Percentiles rank a stretch among this genome's conserved stretches.
Conservation (phyloP, 2,113 vertebrate species). For the Panthera uncia region DNA sequence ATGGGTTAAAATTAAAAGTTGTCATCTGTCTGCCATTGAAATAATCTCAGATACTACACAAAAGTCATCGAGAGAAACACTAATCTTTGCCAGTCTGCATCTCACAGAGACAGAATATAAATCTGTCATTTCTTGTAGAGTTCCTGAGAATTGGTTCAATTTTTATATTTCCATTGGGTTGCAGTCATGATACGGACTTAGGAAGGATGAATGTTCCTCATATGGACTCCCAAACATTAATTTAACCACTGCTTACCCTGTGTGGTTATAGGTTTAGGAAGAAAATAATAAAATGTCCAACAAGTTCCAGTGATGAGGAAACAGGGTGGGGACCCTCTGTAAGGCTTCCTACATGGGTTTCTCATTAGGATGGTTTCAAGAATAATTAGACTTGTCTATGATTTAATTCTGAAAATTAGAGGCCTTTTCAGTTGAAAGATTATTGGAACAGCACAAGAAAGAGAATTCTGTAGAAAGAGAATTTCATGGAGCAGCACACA, state of each 20-base stretch:
- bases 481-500: not conserved
- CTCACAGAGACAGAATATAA: not conserved
- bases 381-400: not conserved
- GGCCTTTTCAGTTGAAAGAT: not conserved
- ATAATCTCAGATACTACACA: not conserved
- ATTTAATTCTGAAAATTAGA: not conserved
- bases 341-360: not conserved
- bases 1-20: not conserved
- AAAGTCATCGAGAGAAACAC: not conserved
- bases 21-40: not conserved
- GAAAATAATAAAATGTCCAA: not conserved
- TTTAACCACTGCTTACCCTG: not conserved
- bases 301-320: conserved; percentile 5
- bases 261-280: not conserved
- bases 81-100: not conserved
- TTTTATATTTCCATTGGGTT: not conserved
- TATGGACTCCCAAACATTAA: not conserved
- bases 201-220: not conserved
- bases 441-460: not conserved
- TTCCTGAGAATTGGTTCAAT: not conserved
- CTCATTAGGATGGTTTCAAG: not conserved
- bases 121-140: not conserved
- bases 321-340: not conserved
- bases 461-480: not conserved
- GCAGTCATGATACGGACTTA: not conserved